Conservation (phyloP, 64 coral and sea anemone genomes). For the Trachythela sp. region DNA sequence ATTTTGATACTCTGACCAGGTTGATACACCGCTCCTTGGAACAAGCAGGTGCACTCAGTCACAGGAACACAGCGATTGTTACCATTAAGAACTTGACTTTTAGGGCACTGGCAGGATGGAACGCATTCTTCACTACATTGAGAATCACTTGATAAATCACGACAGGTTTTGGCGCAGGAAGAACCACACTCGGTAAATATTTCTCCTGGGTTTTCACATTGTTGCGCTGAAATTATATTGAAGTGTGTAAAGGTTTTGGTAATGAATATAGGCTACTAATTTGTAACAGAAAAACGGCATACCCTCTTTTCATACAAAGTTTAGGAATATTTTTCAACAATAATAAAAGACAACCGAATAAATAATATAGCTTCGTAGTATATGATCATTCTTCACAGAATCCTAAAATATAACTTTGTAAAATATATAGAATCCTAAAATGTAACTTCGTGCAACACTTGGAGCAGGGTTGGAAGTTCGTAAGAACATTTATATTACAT, state of each 20-base stretch:
- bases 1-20: not conserved
- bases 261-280: not conserved
- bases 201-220: not conserved
- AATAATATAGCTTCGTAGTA: too few species aligned
- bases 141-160: not conserved
- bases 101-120: not conserved
- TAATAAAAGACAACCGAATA: too few species aligned
- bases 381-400: too few species aligned
- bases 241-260: too few species aligned
- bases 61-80: not conserved
- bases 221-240: not conserved
- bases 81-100: not conserved
- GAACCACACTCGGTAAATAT: not conserved
- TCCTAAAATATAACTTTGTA: too few species aligned
- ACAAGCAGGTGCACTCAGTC: not conserved
- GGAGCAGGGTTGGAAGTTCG: too few species aligned
- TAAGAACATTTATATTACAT: too few species aligned
- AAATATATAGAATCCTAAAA: too few species aligned
- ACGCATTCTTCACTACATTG: not conserved
- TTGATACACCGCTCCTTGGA: not conserved
- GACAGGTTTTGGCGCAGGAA: not conserved
- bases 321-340: too few species aligned
- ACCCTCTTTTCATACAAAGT: too few species aligned
- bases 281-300: too few species aligned
- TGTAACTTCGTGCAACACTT: too few species aligned